These are phyloP conservation scores for Aplysina aerophoba DNA, from an alignment of 37 sponge, comb jelly and placozoan species.

Conservation along the genomic window DNA sequence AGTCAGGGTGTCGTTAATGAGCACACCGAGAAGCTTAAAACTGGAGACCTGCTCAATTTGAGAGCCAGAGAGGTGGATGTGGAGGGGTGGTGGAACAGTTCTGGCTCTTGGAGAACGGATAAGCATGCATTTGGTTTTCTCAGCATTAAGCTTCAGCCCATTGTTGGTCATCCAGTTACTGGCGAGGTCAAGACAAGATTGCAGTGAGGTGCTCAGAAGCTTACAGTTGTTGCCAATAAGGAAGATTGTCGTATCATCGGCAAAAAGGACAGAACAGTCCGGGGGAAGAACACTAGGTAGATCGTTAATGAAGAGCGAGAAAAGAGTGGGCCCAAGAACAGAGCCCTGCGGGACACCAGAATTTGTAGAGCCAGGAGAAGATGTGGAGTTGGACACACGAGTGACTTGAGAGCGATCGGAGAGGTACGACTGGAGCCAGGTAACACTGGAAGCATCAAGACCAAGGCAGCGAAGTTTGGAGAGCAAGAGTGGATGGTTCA, in stretches of 20 bases:
- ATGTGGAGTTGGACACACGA: background rate
- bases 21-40: too few relatives aligned
- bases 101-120: too few relatives aligned
- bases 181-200: constrained; percentile 1
- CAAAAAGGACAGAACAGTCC: constrained; percentile 23
- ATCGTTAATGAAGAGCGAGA: background rate
- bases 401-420: background rate
- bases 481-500: background rate
- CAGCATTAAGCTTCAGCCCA: constrained; percentile 5
- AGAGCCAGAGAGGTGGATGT: too few relatives aligned
- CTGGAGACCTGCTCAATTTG: too few relatives aligned
- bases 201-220: background rate
- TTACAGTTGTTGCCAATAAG: background rate
- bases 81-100: too few relatives aligned
- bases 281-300: constrained; percentile 2
- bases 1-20: too few relatives aligned
- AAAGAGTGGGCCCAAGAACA: constrained; percentile 16
- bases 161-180: background rate
- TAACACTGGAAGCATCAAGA: background rate
- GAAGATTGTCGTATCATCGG: constrained; percentile 26
- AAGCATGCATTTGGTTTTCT: constrained; percentile 13
- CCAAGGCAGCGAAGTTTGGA: constrained; percentile 5
- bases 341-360: constrained; percentile 22
- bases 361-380: background rate
- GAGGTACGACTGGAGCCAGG: constrained; percentile 7